A percentile compares a stretch with the other conserved stretches of the same genome.
These are phyloP conservation scores for Galeruca laticollis DNA, from an alignment of 2,888 invertebrate species.

Conservation along the genomic window DNA sequence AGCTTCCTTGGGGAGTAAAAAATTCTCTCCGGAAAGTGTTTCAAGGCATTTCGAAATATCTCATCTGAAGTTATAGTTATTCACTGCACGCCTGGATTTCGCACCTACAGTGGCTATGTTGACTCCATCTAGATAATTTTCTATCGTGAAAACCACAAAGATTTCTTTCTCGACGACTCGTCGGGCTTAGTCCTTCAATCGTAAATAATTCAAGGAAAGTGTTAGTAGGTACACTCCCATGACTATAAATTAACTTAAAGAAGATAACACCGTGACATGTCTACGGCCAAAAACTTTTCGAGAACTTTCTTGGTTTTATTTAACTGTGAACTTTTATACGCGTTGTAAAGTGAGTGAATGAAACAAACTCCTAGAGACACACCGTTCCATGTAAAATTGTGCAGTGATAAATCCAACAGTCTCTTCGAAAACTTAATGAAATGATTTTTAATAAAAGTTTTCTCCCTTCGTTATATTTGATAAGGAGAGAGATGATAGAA, in stretches of 20 bases:
- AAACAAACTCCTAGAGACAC: conserved; percentile 36
- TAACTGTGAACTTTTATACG: conserved; percentile 40
- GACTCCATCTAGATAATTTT: conserved; percentile 17
- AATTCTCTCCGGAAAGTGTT: neutral
- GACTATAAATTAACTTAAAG: conserved; percentile 42
- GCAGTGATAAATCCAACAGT: conserved; percentile 33
- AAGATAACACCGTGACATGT: conserved; percentile 40
- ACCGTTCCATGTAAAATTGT: conserved; percentile 32
- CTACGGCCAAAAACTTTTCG: conserved; percentile 33
- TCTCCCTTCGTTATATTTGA: conserved; percentile 24
- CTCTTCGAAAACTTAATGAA: conserved; percentile 26
- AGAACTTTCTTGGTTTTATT: conserved; percentile 33
- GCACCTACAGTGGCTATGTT: conserved; percentile 3
- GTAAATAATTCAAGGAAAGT: conserved; percentile 40
- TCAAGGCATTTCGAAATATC: neutral
- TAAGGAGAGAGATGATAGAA: conserved; percentile 14
- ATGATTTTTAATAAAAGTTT: conserved; percentile 34
- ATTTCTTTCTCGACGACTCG: conserved; percentile 20
- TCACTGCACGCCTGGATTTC: neutral
- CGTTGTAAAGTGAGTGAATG: conserved; percentile 36
- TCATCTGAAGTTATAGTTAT: neutral
- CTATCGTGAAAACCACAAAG: conserved; percentile 20
- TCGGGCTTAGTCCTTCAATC: conserved; percentile 29
- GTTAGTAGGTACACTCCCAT: conserved; percentile 31
- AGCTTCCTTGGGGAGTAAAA: neutral